Conservation (phyloP, 2,888 invertebrate genomes). For the Pollenia griseotomentosa region DNA sequence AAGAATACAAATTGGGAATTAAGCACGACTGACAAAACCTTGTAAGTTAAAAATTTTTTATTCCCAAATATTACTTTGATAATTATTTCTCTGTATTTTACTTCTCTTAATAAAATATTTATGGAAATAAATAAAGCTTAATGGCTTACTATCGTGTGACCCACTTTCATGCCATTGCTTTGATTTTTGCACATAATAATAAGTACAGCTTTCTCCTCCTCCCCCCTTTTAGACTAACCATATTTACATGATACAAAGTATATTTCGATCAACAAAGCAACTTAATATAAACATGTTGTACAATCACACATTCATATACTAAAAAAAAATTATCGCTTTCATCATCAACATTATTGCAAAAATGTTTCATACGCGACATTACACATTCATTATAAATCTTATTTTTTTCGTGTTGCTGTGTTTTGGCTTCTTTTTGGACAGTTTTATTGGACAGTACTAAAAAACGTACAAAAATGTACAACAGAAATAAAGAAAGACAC, state of each 20-base stretch:
- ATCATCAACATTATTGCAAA: constrained; percentile 49
- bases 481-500: background rate
- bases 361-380: constrained; percentile 60
- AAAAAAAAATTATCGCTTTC: constrained; percentile 39
- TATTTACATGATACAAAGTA: background rate
- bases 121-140: too few species aligned
- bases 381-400: constrained; percentile 63
- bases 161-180: too few species aligned
- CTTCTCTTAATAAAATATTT: too few species aligned
- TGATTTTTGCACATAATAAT: too few species aligned
- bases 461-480: constrained; percentile 9
- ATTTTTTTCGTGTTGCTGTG: constrained; percentile 2
- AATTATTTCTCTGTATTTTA: too few species aligned
- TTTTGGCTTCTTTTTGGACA: constrained; percentile 41
- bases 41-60: too few species aligned
- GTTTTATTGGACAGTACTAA: constrained; percentile 57
- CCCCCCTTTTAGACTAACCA: background rate
- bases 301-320: constrained; percentile 10
- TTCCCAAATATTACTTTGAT: too few species aligned
- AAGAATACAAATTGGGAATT: too few species aligned
- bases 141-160: too few species aligned
- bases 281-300: constrained; percentile 9
- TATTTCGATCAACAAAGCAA: background rate
- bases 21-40: too few species aligned
- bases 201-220: too few species aligned